Conservation (phyloP, 1,140 invertebrate species). For the Tetraneura akinire region DNA sequence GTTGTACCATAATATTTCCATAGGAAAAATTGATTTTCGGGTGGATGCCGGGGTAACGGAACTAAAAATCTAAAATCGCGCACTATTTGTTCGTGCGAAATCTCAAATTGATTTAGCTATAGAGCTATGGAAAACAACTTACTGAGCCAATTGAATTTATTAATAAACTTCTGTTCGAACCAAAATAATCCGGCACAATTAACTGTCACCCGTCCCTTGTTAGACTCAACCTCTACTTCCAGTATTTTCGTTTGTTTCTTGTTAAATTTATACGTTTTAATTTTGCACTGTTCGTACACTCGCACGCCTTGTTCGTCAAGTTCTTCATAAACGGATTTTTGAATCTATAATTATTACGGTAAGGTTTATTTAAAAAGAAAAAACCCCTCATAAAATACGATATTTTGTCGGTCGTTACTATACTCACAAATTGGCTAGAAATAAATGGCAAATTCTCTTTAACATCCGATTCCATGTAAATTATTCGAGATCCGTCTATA, state of each 20-base stretch:
- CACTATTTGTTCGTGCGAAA: too few relatives aligned
- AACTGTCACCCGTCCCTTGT: background rate
- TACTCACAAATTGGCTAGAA: background rate
- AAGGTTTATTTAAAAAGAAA: too few relatives aligned
- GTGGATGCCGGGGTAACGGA: background rate
- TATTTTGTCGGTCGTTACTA: background rate
- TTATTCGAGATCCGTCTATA: background rate
- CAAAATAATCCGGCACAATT: conserved; percentile 30
- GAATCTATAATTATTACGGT: conserved; percentile 6
- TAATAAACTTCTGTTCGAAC: background rate
- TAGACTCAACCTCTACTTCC: background rate
- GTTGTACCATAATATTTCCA: too few relatives aligned
- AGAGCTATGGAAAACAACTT: conserved; percentile 9
- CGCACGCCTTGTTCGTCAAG: background rate
- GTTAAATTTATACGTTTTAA: background rate
- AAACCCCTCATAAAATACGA: background rate
- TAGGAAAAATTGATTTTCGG: too few relatives aligned
- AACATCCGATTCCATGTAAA: background rate
- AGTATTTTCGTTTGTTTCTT: background rate
- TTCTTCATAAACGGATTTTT: background rate
- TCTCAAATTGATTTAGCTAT: too few relatives aligned
- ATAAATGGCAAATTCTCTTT: background rate
- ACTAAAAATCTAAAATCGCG: too few relatives aligned
- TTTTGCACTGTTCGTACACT: background rate
- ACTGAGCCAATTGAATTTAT: background rate